Percentiles rank a stretch among this genome's conserved stretches.
phyloP scores from a whole-genome alignment of 2,888 invertebrate genomes.

The Dorcus hopei region DNA sequence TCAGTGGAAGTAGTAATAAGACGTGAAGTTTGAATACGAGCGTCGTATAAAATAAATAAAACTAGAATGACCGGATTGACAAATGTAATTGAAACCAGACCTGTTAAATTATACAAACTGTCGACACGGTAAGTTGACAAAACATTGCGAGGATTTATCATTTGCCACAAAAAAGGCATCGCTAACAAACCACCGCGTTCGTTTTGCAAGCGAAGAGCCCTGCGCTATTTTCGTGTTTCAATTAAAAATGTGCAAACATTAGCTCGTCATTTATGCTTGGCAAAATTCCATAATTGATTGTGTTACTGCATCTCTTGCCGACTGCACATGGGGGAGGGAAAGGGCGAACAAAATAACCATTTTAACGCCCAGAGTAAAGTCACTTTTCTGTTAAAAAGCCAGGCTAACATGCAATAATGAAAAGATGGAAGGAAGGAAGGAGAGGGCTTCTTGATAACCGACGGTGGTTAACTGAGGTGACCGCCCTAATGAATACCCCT shows the following conservation, averaged over 20 bases:
- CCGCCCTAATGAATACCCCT: constrained; percentile 30
- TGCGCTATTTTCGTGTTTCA: constrained; percentile 40
- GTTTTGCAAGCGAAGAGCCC: constrained; percentile 17
- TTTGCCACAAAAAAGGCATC: constrained; percentile 46
- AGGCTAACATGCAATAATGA: constrained; percentile 26
- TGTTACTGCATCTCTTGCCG: constrained; percentile 27
- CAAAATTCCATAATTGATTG: constrained; percentile 43
- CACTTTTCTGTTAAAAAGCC: constrained; percentile 26
- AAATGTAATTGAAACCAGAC: constrained; percentile 36
- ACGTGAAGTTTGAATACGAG: background rate
- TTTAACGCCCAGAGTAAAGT: constrained; percentile 4
- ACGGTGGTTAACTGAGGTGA: constrained; percentile 27
- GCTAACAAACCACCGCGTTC: constrained; percentile 43
- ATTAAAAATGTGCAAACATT: constrained; percentile 47
- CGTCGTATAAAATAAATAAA: background rate
- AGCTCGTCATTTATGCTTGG: constrained; percentile 41
- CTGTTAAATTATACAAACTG: constrained; percentile 41
- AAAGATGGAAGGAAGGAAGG: constrained; percentile 23
- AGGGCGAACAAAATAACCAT: background rate
- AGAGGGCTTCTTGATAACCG: constrained; percentile 26
- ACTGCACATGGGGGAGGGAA: background rate
- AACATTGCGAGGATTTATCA: constrained; percentile 42
- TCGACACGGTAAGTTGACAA: constrained; percentile 40
- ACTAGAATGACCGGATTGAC: constrained; percentile 11
- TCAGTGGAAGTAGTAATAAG: no score